Evolutionary conservation across 2,888 invertebrate genomes (phyloP).

Genomic region (Caenorhabditis becei): DNA sequence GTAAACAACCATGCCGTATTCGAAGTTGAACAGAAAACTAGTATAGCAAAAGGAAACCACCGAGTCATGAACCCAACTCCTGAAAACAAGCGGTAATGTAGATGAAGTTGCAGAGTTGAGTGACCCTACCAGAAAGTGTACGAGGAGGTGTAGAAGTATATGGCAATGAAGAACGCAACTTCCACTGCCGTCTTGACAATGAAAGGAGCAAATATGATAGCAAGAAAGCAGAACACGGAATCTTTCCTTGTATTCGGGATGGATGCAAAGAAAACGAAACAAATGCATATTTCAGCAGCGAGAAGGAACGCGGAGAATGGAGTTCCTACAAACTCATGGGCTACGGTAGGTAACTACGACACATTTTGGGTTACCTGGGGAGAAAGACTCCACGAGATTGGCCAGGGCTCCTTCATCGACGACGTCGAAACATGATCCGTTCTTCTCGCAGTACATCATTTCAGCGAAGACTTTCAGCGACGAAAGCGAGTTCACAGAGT

Average conservation of each 20-base stretch:
- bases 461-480: background rate
- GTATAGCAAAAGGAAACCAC: slow-evolving; percentile 40
- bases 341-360: background rate
- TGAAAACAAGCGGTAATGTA: no score
- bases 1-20: slow-evolving; percentile 43
- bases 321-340: slow-evolving; percentile 29
- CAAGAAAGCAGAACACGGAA: slow-evolving; percentile 33
- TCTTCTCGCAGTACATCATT: slow-evolving; percentile 26
- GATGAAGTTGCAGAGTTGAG: no score
- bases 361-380: background rate
- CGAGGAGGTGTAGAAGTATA: slow-evolving; percentile 47
- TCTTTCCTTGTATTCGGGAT: slow-evolving; percentile 41
- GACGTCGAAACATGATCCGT: slow-evolving; percentile 9
- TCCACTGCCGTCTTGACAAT: slow-evolving; percentile 24
- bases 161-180: slow-evolving; percentile 37
- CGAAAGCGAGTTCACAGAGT: slow-evolving; percentile 11
- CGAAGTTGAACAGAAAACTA: slow-evolving; percentile 47
- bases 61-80: slow-evolving; percentile 39
- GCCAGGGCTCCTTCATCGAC: slow-evolving; percentile 10
- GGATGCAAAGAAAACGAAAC: slow-evolving; percentile 15
- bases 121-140: slow-evolving; percentile 37
- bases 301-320: slow-evolving; percentile 50
- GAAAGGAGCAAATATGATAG: slow-evolving; percentile 33
- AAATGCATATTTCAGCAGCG: slow-evolving; percentile 33
- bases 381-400: slow-evolving; percentile 12